Conservation (phyloP, 1,140 invertebrate genomes). For the Aphelinus atriplicis region DNA sequence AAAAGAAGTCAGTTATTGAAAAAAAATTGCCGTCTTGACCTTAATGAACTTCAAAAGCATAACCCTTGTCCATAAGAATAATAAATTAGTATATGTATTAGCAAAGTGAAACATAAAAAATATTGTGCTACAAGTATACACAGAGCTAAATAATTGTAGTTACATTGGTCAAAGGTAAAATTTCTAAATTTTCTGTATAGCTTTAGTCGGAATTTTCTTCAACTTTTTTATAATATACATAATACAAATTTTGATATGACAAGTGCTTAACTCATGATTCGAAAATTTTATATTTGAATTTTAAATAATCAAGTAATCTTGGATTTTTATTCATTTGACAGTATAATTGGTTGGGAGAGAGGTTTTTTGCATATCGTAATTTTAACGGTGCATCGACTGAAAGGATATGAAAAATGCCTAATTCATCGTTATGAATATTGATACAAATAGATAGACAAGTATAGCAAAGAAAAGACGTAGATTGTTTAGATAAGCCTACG, state of each 20-base stretch:
- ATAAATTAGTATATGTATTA: background rate
- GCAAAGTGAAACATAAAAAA: slow-evolving; percentile 12
- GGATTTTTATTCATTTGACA: too few relatives aligned
- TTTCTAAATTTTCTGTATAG: slow-evolving; percentile 22
- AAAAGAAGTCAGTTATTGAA: too few relatives aligned
- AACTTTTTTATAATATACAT: slow-evolving; percentile 16
- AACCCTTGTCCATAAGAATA: too few relatives aligned
- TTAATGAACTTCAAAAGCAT: too few relatives aligned
- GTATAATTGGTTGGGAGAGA: background rate
- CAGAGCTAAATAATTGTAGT: background rate
- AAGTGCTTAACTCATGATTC: background rate
- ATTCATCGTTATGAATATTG: background rate
- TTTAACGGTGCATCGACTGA: slow-evolving; percentile 15
- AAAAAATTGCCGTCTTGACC: too few relatives aligned
- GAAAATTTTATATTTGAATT: background rate
- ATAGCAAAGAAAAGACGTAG: background rate
- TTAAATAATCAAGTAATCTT: background rate
- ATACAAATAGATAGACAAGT: background rate
- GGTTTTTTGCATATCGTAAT: slow-evolving; percentile 19
- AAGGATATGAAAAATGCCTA: slow-evolving; percentile 2
- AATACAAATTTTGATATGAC: slow-evolving; percentile 24
- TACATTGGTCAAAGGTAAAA: background rate
- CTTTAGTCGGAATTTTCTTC: slow-evolving; percentile 8
- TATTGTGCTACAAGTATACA: slow-evolving; percentile 4
- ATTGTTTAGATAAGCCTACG: slow-evolving; percentile 3